Base-by-base conservation (phyloP, 2,113 vertebrate genomes). In the Tympanuchus pallidicinctus region DNA sequence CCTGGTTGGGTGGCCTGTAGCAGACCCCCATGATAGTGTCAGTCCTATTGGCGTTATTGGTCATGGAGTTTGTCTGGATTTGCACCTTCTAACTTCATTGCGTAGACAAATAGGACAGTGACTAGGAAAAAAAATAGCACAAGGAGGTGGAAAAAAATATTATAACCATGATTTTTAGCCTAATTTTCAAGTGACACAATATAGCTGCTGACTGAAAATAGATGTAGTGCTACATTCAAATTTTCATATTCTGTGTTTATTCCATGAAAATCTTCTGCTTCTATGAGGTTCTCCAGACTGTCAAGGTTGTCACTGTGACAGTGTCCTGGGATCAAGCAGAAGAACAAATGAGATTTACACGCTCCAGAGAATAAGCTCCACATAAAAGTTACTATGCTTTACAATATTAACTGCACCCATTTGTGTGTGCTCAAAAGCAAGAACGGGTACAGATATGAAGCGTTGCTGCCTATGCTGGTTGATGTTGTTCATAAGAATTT, bases 401-500 rank as follows among this genome's bases (percentile, higher is more conserved):
- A 38, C 12, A 34, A 34, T 12, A 64, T 85, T 56, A 56, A 59
- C 47, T 64, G 15, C 6, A 72, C 13, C n/a, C 71, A 5, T n/a
- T 72, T 38, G 20, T 42, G 9, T 64, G 36, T 80, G 50, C 38
- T 84, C 15, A 65, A 76, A 78, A 11, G 24, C 63, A 75, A 86
- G 16, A 60, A 64, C 30, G 45, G 24, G 11, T 40, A 48, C 6
- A 67, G 48, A 5, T 21, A 8, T 25, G 34, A 61, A 56, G 16
- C 32, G 3, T 2, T 38, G 34, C 18, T 56, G 5, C 21, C 66
- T 45, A 5, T 30, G 18, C 40, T 14, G 12, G 43, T 11, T 50
- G 73, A 16, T 19, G 32, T 36, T 54, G 63, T 0, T 0, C 0
- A 0, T 11, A 36, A 7, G 16, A 79, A 72, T 64, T 32, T 64